Conservation (phyloP, 2,888 invertebrate genomes). For the Tromatobia lineatoria region DNA sequence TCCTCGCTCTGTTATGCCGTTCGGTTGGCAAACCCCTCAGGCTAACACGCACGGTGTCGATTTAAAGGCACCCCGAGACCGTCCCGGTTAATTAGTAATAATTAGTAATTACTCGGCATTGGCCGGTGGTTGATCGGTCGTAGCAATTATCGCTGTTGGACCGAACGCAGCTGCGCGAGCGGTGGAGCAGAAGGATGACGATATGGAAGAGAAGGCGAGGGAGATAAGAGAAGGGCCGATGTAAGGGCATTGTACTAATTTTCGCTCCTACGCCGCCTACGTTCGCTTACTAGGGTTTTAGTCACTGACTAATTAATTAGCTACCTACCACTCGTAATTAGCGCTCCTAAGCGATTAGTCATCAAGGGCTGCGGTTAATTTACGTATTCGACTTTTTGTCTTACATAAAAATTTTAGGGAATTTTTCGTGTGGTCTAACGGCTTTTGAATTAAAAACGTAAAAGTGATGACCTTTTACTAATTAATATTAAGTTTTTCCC, state of each 20-base stretch:
- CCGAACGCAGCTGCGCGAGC: neutral
- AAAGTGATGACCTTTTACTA: neutral
- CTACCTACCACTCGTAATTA: slow-evolving; percentile 71
- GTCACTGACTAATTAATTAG: slow-evolving; percentile 80
- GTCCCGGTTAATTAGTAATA: slow-evolving; percentile 79
- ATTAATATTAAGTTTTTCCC: neutral
- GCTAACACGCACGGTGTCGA: slow-evolving; percentile 64
- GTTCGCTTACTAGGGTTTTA: slow-evolving; percentile 60
- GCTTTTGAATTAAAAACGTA: neutral
- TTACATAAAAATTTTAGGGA: neutral
- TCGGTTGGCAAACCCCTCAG: slow-evolving; percentile 35
- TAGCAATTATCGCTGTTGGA: slow-evolving; percentile 68
- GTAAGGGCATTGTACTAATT: slow-evolving; percentile 65
- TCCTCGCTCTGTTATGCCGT: slow-evolving; percentile 7
- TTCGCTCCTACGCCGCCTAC: slow-evolving; percentile 57
- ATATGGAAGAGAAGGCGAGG: slow-evolving; percentile 11
- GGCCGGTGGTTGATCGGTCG: slow-evolving; percentile 68
- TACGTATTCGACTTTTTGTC: slow-evolving; percentile 20
- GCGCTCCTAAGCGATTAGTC: slow-evolving; percentile 73
- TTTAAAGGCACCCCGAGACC: slow-evolving; percentile 70
- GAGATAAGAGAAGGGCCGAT: slow-evolving; percentile 22
- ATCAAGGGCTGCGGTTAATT: slow-evolving; percentile 44
- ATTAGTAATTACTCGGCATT: slow-evolving; percentile 79
- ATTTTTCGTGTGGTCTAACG: neutral
- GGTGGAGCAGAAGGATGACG: neutral